Evolutionary conservation across 2,797 vertebrate species (phyloP), one percentile per base, ranked within the genome.

Genomic region (Xenops minutus): DNA sequence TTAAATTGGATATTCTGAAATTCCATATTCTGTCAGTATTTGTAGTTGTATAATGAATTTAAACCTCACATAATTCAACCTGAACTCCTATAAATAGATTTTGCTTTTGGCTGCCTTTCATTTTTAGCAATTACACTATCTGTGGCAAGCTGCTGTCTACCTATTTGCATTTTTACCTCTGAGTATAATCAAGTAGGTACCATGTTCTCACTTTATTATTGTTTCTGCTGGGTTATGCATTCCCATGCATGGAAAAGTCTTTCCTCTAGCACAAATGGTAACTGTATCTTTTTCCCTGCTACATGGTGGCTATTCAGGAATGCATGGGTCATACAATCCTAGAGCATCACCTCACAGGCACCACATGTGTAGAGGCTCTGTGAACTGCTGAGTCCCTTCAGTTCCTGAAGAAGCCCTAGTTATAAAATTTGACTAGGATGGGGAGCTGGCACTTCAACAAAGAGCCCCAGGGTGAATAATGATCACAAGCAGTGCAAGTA

Each of bases 401-500:
- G 14, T 19, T 82, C 41, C 56, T 82, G 29, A 52, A 74, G 36
- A 54, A 95, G 43, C 29, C 30, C 41, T 12, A 3, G 5, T 62
- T 20, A 61, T 72, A 51, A 88, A 95, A 34, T 71, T 72, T 74
- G 41, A 46, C 67, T 71, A 56, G 55, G 7, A 37, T 61, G 24
- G 62, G 66, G 52, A 93, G 34, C 32, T 82, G 63, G 49, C 43
- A 77, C 63, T 83, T 73, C 75, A 81, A 61, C 44, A 91, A 61
- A 89, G 76, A 81, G 15, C 46, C 52, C 61, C 41, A 64, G 64
- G 13, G 43, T 81, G 84, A 92, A 85, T 82, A 87, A 82, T 55
- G 72, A 82, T 93, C 86, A 92, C 52, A 87, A 91, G n/a, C 30
- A 85, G 54, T 71, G 75, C 37, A 61, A 77, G 34, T 54, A 76